Percentiles rank a stretch among this genome's conserved stretches.
phyloP scores from a whole-genome alignment of 2,797 vertebrate species.

The Microtus obscurus region DNA sequence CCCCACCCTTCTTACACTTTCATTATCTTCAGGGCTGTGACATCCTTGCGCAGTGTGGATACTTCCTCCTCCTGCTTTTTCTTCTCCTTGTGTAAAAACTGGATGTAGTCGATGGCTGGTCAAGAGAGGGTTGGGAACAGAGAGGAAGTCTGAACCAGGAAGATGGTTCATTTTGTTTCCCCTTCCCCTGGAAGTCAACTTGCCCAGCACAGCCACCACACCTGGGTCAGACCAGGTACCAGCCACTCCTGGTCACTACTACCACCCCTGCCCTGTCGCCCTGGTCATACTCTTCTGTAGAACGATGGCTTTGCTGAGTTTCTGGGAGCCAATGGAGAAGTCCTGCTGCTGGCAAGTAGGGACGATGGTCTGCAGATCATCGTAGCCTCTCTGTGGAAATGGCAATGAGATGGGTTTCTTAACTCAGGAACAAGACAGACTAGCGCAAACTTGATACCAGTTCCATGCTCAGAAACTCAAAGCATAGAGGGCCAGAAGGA shows the following conservation, averaged over 20 bases:
- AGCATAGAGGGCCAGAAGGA: not conserved
- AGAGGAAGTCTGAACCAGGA: slow-evolving; percentile 23
- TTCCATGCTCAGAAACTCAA: slow-evolving; percentile 3
- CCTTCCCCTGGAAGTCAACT: not conserved
- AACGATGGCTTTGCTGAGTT: slow-evolving; percentile 97
- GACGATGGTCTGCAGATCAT: slow-evolving; percentile 97
- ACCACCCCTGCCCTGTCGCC: not conserved
- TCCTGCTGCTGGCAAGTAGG: slow-evolving; percentile 99
- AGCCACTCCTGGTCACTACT: not conserved
- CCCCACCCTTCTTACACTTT: slow-evolving; percentile 91
- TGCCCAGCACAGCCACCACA: not conserved
- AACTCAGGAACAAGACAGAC: not conserved
- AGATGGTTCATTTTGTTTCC: not conserved
- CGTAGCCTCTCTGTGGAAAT: slow-evolving; percentile 95
- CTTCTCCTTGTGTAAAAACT: slow-evolving; percentile 99
- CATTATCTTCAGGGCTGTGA: slow-evolving; percentile 98
- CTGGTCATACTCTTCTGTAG: slow-evolving; percentile 94
- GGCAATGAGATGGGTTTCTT: not conserved
- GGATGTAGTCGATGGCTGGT: slow-evolving; percentile 98
- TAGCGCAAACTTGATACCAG: not conserved
- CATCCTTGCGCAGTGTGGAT: slow-evolving; percentile 95
- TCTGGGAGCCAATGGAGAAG: slow-evolving; percentile 94
- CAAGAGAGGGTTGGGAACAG: not conserved
- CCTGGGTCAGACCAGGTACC: not conserved
- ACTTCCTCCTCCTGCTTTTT: slow-evolving; percentile 99